Evolutionary conservation across 1,140 invertebrate species (phyloP), one percentile per base, ranked within the genome.

Genomic region (Fragariocoptes setiger): DNA sequence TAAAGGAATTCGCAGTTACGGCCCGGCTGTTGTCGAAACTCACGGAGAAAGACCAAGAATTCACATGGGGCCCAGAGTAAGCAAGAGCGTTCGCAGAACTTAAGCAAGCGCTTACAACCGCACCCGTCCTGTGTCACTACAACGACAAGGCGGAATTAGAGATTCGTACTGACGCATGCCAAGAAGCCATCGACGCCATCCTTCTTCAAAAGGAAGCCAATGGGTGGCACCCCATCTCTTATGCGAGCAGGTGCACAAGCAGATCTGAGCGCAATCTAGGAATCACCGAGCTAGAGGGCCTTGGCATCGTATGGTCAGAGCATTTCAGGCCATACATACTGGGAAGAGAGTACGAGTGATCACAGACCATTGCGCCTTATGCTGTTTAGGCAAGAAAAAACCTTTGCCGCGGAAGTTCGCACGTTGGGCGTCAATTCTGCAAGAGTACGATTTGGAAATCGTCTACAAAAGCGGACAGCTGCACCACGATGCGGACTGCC

Each of bases 11-110:
- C 20, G 51, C 57, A 2, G 38, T 42, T 16, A 42, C 55, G 19
- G 47, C 55, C 18, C 41, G 44, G 16, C 57, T 56, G 2, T 44
- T 61, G 38, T 45, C 49, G 22, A 21, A 47, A 5, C 41, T 57
- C 25, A 40, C 52, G 20, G 49, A 46, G 19, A 47, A 50, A 22
- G 21, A 38, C 36, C 12, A n/a, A 17, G 22, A 22, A 37, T 48
- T 41, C 18, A 21, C 15, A 13, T 50, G 46, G 46, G 38, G 25
- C 25, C 8, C 8, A 31, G n/a, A n/a, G 25, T 8, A 8, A 31
- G 8, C 8, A 31, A 31, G n/a, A 8, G 25, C 25, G 8, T 31
- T 31, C n/a, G 25, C 8, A n/a, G n/a, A 8, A n/a, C 8, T 31
- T n/a, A 31, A 31, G n/a, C 8, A n/a, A n/a, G 25, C 8, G n/a